These are phyloP conservation scores for Tetragonula clypearis DNA, from an alignment of 1,140 invertebrate genomes.

Conservation along the genomic window DNA sequence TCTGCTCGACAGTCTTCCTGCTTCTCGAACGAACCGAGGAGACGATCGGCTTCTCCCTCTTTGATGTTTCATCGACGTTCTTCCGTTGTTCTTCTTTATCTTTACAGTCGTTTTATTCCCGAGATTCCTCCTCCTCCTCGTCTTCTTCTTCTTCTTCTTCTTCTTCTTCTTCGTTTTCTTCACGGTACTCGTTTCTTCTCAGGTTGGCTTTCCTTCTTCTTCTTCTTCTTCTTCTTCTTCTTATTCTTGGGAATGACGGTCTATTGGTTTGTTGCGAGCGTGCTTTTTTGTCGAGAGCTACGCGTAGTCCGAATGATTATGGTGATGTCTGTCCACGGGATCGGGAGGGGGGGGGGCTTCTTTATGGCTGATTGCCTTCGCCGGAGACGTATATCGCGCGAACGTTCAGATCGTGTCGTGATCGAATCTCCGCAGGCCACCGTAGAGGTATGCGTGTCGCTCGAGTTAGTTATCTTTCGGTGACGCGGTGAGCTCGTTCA, in stretches of 20 bases:
- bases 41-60: slow-evolving; percentile 27
- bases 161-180: slow-evolving; percentile 1
- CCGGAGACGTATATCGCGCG: slow-evolving; percentile 43
- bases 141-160: slow-evolving; percentile 3
- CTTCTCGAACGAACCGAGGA: slow-evolving; percentile 12
- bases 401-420: neutral
- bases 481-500: neutral
- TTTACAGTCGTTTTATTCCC: neutral
- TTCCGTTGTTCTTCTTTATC: slow-evolving; percentile 17
- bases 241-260: neutral
- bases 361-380: slow-evolving; percentile 57
- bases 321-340: slow-evolving; percentile 33
- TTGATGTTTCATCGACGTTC: slow-evolving; percentile 50
- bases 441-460: neutral
- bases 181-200: neutral
- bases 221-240: slow-evolving; percentile 25
- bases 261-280: neutral
- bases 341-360: slow-evolving; percentile 14
- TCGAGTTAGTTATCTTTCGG: neutral
- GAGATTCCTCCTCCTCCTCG: neutral
- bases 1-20: slow-evolving; percentile 31
- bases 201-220: neutral
- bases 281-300: neutral
- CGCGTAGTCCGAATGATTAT: slow-evolving; percentile 55
- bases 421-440: neutral